Evolutionary conservation across 1,140 invertebrate species (phyloP).

Genomic region (Alviniconcha marisindica): DNA sequence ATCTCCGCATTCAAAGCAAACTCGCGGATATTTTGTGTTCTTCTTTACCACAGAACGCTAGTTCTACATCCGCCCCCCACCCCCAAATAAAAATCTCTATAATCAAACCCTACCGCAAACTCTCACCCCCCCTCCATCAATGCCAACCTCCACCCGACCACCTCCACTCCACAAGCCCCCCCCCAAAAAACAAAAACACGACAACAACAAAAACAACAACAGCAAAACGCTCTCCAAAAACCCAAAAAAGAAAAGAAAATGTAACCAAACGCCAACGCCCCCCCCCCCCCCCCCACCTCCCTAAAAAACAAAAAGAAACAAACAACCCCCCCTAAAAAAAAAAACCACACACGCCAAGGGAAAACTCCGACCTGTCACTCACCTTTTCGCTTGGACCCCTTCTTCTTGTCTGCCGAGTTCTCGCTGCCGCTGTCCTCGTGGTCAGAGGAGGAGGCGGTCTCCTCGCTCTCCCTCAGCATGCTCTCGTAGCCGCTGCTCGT

Average conservation of each 20-base stretch:
- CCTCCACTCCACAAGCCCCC: background rate
- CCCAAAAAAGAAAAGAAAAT: too few species aligned
- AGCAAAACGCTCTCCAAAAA: background rate
- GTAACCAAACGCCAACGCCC: too few species aligned
- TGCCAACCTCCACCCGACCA: background rate
- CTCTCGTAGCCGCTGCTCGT: conserved; percentile 93
- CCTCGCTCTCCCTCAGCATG: conserved; percentile 85
- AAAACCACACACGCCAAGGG: too few species aligned
- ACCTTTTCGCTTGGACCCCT: conserved; percentile 69
- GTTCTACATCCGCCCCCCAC: too few species aligned
- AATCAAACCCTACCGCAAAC: too few species aligned
- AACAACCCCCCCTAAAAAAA: background rate
- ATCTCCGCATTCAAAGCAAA: too few species aligned
- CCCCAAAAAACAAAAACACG: background rate
- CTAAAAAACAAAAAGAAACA: background rate
- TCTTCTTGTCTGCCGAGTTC: conserved; percentile 70
- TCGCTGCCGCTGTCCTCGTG: conserved; percentile 74
- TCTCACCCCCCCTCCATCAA: too few species aligned
- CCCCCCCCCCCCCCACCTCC: background rate
- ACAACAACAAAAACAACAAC: background rate
- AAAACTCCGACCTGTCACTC: background rate
- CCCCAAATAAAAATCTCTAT: too few species aligned
- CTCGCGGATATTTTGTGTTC: too few species aligned
- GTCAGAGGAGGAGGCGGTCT: conserved; percentile 78
- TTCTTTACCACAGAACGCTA: too few species aligned